phyloP scores from a whole-genome alignment of 2,113 vertebrate species.

The Gallinago jamesoni region DNA sequence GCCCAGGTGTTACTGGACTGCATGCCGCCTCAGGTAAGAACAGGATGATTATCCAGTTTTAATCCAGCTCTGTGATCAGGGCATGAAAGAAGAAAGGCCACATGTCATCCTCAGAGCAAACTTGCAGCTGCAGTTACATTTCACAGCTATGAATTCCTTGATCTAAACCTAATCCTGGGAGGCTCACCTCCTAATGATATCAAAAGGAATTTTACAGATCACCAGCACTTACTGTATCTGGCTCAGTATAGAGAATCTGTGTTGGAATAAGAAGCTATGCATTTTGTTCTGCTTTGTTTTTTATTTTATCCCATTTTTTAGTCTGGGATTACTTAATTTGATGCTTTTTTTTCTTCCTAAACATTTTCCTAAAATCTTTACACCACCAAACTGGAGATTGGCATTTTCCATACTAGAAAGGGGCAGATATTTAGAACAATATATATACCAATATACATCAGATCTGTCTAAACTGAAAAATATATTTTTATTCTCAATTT shows the following conservation, averaged over 20 bases:
- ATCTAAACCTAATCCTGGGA: background rate
- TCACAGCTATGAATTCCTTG: background rate
- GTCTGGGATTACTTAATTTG: background rate
- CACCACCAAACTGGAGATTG: background rate
- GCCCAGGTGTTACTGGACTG: background rate
- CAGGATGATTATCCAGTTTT: background rate
- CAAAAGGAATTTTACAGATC: background rate
- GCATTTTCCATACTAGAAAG: background rate
- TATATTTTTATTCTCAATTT: background rate
- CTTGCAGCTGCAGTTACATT: background rate
- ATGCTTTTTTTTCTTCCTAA: background rate
- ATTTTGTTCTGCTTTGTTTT: background rate
- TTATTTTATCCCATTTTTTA: background rate
- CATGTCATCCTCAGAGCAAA: background rate
- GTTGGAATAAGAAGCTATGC: background rate
- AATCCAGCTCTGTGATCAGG: background rate
- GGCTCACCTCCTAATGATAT: background rate
- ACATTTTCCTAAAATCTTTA: background rate
- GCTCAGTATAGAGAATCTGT: background rate
- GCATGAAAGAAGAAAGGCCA: accelerated
- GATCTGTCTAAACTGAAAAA: background rate
- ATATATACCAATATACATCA: background rate
- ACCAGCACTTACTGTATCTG: background rate
- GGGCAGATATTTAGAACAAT: background rate
- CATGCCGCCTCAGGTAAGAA: background rate